A percentile compares a stretch with the other conserved stretches of the same genome.
phyloP scores from a whole-genome alignment of 2,888 invertebrate genomes.

The Anodontia alba region DNA sequence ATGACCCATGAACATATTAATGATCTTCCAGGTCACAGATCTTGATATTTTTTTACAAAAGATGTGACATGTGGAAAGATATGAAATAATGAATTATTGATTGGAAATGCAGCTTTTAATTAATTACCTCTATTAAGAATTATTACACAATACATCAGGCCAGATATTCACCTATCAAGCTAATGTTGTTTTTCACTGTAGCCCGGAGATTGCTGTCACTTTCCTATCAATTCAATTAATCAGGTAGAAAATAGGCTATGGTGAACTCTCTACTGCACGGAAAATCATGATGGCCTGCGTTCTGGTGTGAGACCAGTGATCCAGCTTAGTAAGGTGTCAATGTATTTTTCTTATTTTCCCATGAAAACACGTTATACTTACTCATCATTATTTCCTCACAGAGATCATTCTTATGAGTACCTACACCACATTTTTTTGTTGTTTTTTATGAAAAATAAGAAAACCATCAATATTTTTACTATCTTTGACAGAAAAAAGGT shows the following conservation, averaged over 20 bases:
- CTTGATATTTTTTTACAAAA: constrained; percentile 9
- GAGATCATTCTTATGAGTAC: too few relatives aligned
- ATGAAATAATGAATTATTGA: constrained; percentile 14
- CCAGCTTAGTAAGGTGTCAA: too few relatives aligned
- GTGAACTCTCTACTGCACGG: background rate
- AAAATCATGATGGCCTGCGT: too few relatives aligned
- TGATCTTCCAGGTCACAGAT: background rate
- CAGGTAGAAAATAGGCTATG: constrained; percentile 10
- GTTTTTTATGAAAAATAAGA: too few relatives aligned
- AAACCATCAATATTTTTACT: too few relatives aligned
- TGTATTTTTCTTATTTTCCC: too few relatives aligned
- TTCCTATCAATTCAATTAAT: constrained; percentile 13
- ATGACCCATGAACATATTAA: too few relatives aligned
- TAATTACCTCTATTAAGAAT: constrained; percentile 8
- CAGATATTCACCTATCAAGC: background rate
- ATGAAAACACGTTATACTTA: too few relatives aligned
- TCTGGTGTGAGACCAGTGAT: too few relatives aligned
- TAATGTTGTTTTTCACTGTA: background rate
- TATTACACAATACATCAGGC: constrained; percentile 1
- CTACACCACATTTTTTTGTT: too few relatives aligned
- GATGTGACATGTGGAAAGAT: constrained; percentile 5
- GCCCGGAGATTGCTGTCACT: background rate
- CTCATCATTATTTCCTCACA: too few relatives aligned
- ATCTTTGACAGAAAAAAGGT: too few relatives aligned
- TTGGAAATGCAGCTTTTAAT: background rate